Evolutionary conservation across 2,888 invertebrate species (phyloP).

Genomic region (Apotomis turbidana): DNA sequence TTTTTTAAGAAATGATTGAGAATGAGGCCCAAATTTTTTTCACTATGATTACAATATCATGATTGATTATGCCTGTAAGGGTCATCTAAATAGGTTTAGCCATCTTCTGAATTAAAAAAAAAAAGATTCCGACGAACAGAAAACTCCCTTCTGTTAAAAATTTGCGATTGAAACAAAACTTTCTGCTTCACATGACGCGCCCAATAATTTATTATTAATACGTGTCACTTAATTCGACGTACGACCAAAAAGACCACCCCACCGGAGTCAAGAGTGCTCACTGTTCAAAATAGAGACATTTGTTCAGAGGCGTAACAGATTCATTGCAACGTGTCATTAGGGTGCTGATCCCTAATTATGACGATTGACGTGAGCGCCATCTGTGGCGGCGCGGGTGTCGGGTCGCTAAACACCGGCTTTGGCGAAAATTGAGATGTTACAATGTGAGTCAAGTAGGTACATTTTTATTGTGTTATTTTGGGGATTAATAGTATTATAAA

Average conservation of each 20-base stretch:
- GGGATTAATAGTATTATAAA: not conserved
- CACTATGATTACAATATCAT: too few relatives aligned
- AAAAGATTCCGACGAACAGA: too few relatives aligned
- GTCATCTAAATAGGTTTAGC: too few relatives aligned
- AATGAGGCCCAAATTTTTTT: too few relatives aligned
- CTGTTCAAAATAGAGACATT: conserved; percentile 66
- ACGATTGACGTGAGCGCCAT: conserved; percentile 83
- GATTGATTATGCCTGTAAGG: too few relatives aligned
- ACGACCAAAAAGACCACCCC: not conserved
- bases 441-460: conserved; percentile 12
- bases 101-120: too few relatives aligned
- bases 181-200: not conserved
- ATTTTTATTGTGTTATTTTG: conserved; percentile 8
- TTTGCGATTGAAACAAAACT: not conserved
- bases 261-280: conserved; percentile 69
- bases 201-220: not conserved
- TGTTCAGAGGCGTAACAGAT: conserved; percentile 78
- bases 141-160: too few relatives aligned
- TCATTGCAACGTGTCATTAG: conserved; percentile 81
- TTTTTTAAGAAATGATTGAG: too few relatives aligned
- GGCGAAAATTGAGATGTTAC: conserved; percentile 53
- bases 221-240: not conserved
- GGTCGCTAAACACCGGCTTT: conserved; percentile 49
- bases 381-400: conserved; percentile 78
- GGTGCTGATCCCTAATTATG: conserved; percentile 81